Percentiles rank a stretch among this genome's conserved stretches.
phyloP scores from a whole-genome alignment of 2,888 invertebrate species.

The Ceraclea dissimilis region DNA sequence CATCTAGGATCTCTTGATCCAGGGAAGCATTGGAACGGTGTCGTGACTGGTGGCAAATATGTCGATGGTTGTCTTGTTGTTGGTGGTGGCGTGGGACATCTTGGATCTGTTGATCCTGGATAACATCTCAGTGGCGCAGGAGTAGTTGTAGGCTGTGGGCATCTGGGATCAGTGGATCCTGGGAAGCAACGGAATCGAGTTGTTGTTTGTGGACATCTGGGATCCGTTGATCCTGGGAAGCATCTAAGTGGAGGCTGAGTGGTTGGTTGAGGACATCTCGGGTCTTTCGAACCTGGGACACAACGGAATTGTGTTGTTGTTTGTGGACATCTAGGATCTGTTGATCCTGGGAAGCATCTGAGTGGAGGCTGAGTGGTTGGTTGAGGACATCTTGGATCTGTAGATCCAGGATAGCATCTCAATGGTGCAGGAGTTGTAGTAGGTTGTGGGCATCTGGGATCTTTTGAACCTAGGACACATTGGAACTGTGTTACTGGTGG shows the following conservation, averaged over 20 bases:
- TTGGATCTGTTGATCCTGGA: slow-evolving; percentile 35
- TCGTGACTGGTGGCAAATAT: slow-evolving; percentile 38
- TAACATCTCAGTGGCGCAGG: slow-evolving; percentile 25
- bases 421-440: slow-evolving; percentile 27
- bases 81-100: slow-evolving; percentile 32
- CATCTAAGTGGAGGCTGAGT: slow-evolving; percentile 27
- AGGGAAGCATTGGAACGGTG: slow-evolving; percentile 20
- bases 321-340: slow-evolving; percentile 32
- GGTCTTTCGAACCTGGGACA: slow-evolving; percentile 32
- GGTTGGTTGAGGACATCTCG: slow-evolving; percentile 30
- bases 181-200: slow-evolving; percentile 29
- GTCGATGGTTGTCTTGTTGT: slow-evolving; percentile 31
- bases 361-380: slow-evolving; percentile 28
- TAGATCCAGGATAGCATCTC: slow-evolving; percentile 31
- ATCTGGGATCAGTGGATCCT: slow-evolving; percentile 31
- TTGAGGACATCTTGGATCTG: slow-evolving; percentile 30
- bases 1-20: slow-evolving; percentile 33
- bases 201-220: slow-evolving; percentile 30
- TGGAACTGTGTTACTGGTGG: slow-evolving; percentile 22
- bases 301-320: slow-evolving; percentile 25
- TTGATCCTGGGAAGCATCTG: slow-evolving; percentile 26
- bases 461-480: slow-evolving; percentile 29
- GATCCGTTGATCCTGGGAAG: slow-evolving; percentile 35
- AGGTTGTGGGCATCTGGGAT: slow-evolving; percentile 28
- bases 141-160: slow-evolving; percentile 23